These are phyloP conservation scores for Hycleus phaleratus DNA, from an alignment of 1,140 invertebrate species.

Conservation along the genomic window DNA sequence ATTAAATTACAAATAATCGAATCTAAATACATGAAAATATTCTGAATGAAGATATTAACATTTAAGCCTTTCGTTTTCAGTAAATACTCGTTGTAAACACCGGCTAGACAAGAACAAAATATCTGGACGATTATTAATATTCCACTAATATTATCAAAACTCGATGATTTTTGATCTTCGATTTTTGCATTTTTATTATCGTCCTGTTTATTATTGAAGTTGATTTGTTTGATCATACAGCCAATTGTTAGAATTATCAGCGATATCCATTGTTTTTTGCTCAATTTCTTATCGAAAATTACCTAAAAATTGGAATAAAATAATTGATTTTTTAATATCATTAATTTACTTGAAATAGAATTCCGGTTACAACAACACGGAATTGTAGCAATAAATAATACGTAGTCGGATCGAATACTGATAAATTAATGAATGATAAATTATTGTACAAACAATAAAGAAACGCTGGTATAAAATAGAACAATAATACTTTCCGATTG, in stretches of 20 bases:
- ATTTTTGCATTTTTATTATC: slow-evolving; percentile 19
- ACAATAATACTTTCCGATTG: slow-evolving; percentile 58
- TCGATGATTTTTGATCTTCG: slow-evolving; percentile 41
- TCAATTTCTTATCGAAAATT: slow-evolving; percentile 80
- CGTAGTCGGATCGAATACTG: slow-evolving; percentile 87
- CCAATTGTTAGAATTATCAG: slow-evolving; percentile 78
- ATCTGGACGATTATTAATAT: slow-evolving; percentile 75
- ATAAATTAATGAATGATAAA: slow-evolving; percentile 84
- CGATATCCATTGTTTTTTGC: slow-evolving; percentile 81
- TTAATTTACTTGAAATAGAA: slow-evolving; percentile 77
- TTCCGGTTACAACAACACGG: slow-evolving; percentile 83
- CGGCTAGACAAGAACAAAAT: slow-evolving; percentile 87
- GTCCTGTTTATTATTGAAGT: slow-evolving; percentile 43
- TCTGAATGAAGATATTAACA: slow-evolving; percentile 88
- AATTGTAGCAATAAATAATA: slow-evolving; percentile 91
- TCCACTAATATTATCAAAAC: slow-evolving; percentile 57
- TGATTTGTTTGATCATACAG: slow-evolving; percentile 86
- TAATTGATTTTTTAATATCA: too few species aligned
- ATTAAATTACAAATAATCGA: slow-evolving; percentile 84
- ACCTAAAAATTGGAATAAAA: slow-evolving; percentile 47
- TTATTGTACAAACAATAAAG: slow-evolving; percentile 95
- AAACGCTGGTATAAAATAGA: slow-evolving; percentile 86
- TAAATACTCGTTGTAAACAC: slow-evolving; percentile 94
- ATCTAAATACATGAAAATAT: slow-evolving; percentile 93
- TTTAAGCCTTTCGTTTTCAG: slow-evolving; percentile 76